Conservation (phyloP, 2,888 invertebrate genomes). For the Brenthis hecate region DNA sequence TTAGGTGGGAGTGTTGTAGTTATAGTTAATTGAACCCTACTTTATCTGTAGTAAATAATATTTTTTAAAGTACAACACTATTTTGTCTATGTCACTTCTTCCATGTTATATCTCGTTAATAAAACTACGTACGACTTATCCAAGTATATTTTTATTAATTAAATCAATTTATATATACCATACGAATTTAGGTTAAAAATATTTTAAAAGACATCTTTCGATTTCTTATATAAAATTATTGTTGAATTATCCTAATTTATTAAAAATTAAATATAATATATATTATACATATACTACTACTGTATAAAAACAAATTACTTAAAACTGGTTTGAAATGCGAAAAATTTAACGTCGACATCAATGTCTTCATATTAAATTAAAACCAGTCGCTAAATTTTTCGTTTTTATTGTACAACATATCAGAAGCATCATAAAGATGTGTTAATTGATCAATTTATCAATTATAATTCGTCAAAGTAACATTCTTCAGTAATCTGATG, state of each 20-base stretch:
- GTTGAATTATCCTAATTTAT: not conserved
- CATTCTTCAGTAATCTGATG: constrained; percentile 44
- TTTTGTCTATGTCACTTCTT: too few species aligned
- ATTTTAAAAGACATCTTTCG: not conserved
- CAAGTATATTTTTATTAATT: too few species aligned
- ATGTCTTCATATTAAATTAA: not conserved
- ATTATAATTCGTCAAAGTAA: constrained; percentile 31
- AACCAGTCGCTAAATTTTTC: constrained; percentile 2
- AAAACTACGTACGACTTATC: too few species aligned
- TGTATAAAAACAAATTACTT: not conserved
- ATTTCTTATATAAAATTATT: not conserved
- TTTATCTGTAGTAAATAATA: too few species aligned
- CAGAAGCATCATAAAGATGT: constrained; percentile 16
- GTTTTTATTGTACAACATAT: constrained; percentile 10
- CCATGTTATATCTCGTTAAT: too few species aligned
- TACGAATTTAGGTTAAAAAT: not conserved
- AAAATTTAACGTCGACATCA: not conserved
- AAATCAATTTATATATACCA: too few species aligned
- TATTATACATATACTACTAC: not conserved
- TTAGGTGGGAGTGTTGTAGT: too few species aligned
- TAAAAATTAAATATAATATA: not conserved
- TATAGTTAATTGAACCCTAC: too few species aligned
- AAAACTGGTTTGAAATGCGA: not conserved
- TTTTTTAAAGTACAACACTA: too few species aligned
- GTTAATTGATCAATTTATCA: constrained; percentile 30